phyloP scores from a whole-genome alignment of 2,888 invertebrate genomes.

The Nebria salina region DNA sequence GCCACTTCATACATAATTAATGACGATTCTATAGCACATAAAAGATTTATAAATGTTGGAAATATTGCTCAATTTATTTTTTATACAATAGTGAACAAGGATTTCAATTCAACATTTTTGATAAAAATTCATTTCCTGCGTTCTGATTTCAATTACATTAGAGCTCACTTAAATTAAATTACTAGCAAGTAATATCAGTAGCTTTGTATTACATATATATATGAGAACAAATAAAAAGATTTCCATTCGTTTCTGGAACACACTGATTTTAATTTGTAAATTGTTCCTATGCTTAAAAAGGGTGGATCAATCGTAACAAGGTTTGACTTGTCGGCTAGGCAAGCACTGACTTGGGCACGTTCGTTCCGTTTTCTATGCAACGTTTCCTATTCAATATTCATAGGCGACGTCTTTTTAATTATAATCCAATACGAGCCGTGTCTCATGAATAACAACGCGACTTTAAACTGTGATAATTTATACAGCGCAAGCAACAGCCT shows the following conservation, averaged over 20 bases:
- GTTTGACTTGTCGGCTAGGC: not conserved
- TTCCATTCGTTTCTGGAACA: not conserved
- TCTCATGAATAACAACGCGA: not conserved
- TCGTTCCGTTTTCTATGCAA: not conserved
- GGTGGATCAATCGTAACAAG: not conserved
- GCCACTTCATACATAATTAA: not conserved
- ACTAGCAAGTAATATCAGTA: too few species aligned
- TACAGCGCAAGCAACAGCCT: not conserved
- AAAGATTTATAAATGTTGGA: not conserved
- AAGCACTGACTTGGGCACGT: not conserved
- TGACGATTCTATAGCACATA: not conserved
- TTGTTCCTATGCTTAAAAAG: not conserved
- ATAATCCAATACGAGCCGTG: not conserved
- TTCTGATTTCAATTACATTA: not conserved
- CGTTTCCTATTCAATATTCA: constrained; percentile 1
- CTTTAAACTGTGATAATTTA: constrained; percentile 1
- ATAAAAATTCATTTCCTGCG: not conserved
- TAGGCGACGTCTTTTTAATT: constrained; percentile 1
- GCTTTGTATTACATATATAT: constrained; percentile 15
- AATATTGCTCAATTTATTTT: too few species aligned
- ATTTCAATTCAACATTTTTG: not conserved
- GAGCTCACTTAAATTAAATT: too few species aligned
- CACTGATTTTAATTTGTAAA: not conserved
- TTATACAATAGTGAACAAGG: not conserved
- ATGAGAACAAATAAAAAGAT: not conserved